Evolutionary conservation across 1,140 invertebrate species (phyloP), one percentile per base, ranked within the genome.

Genomic region (Drosophila simulans): DNA sequence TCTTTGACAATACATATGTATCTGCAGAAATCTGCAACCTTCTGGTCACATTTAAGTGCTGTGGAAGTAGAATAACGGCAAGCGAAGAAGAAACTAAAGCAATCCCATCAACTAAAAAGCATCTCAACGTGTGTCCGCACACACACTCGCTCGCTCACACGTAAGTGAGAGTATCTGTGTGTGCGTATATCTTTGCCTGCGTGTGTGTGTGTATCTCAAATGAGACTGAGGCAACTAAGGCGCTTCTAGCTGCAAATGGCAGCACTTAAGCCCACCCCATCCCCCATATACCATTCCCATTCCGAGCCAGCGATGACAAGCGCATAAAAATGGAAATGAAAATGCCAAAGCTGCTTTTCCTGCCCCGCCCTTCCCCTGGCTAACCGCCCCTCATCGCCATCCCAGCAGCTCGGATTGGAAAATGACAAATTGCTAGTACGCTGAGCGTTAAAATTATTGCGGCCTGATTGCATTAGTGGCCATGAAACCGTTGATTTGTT

Each of bases 51-150:
- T 77, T 77, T 77, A 77, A 77, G 74, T 77, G 74, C 73, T 56
- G 34, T 37, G 25, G 54, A 54, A 53, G 52, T n/a, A 48, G 27
- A 43, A 42, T 15, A 42, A 51, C 51, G 45, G 64, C 64, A 63
- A 74, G 42, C 64, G 42, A 60, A 79, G 62, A 45, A 58, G 65
- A 79, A 79, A 89, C 83, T 89, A 77, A 86, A 86, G 83, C 74
- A 86, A 86, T 89, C 84, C 79, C 83, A 88, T 88, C 83, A 88
- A 88, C 84, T 88, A 88, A 83, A 88, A 88, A 88, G 84, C 83
- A 88, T 88, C 80, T 89, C 76, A 77, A 77, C 75, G 78, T 86
- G 63, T 86, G 77, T 77, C 68, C 82, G 51, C 55, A 77, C 56
- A 75, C 17, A 49, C 55, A 64, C 43, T 45, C 46, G 52, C 59